A percentile compares a stretch with the other conserved stretches of the same genome.
phyloP scores from a whole-genome alignment of 1,140 invertebrate genomes.

The Parapsyche elsis region DNA sequence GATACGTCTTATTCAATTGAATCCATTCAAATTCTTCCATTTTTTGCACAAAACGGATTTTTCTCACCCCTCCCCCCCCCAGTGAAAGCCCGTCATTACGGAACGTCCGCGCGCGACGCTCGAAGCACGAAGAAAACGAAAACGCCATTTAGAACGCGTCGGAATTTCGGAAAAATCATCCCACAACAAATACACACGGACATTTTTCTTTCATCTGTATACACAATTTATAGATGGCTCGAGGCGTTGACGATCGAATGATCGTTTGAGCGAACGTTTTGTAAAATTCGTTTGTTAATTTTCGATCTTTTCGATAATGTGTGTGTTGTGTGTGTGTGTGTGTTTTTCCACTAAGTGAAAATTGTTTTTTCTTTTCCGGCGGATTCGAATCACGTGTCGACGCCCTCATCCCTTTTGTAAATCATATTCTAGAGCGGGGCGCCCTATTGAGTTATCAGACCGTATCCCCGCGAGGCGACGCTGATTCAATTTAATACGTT shows the following conservation, averaged over 20 bases:
- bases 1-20: slow-evolving; percentile 32
- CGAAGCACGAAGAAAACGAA: too few relatives aligned
- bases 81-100: not conserved
- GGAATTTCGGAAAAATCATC: too few relatives aligned
- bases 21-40: slow-evolving; percentile 19
- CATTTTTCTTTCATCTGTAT: too few relatives aligned
- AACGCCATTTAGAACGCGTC: too few relatives aligned
- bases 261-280: too few relatives aligned
- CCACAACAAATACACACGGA: too few relatives aligned
- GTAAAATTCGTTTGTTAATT: too few relatives aligned
- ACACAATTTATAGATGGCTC: too few relatives aligned
- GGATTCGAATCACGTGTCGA: slow-evolving; percentile 54
- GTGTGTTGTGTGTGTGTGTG: not conserved
- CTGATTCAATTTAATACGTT: slow-evolving; percentile 54
- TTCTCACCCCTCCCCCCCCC: not conserved
- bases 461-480: slow-evolving; percentile 31
- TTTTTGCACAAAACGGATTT: slow-evolving; percentile 21
- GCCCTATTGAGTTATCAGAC: slow-evolving; percentile 52
- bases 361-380: slow-evolving; percentile 39
- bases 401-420: slow-evolving; percentile 40
- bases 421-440: slow-evolving; percentile 48
- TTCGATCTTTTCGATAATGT: too few relatives aligned
- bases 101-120: not conserved
- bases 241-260: too few relatives aligned
- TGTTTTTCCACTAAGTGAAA: slow-evolving; percentile 31